Conservation (phyloP, 2,113 vertebrate species). For the Tursiops truncatus region DNA sequence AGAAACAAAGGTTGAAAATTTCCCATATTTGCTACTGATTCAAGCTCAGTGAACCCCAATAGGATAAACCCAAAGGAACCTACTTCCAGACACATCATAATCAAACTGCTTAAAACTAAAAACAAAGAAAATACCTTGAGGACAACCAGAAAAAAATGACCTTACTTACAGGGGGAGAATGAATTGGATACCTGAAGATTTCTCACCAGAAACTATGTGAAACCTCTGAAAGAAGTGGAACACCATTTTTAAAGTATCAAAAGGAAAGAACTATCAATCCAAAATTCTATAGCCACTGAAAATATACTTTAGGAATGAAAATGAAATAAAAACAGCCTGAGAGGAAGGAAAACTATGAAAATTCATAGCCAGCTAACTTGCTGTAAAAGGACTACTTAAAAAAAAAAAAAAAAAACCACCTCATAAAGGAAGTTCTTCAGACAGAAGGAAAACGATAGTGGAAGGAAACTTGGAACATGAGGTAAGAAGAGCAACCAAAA, state of each 20-base stretch:
- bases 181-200: background rate
- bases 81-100: background rate
- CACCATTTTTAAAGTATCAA: background rate
- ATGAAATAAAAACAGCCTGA: background rate
- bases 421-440: background rate
- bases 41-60: background rate
- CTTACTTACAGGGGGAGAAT: background rate
- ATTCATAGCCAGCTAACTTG: background rate
- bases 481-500: background rate
- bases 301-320: background rate
- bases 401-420: background rate
- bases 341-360: background rate
- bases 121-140: background rate
- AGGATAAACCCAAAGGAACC: constrained; percentile 10
- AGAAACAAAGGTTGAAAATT: constrained; percentile 26
- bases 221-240: background rate
- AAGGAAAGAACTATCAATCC: background rate
- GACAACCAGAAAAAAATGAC: background rate
- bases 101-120: background rate
- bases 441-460: background rate
- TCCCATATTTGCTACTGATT: background rate
- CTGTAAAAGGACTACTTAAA: background rate
- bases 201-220: background rate
- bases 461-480: background rate
- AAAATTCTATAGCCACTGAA: background rate